These are phyloP conservation scores for Watsonalla binaria DNA, from an alignment of 2,888 invertebrate genomes.

Conservation along the genomic window DNA sequence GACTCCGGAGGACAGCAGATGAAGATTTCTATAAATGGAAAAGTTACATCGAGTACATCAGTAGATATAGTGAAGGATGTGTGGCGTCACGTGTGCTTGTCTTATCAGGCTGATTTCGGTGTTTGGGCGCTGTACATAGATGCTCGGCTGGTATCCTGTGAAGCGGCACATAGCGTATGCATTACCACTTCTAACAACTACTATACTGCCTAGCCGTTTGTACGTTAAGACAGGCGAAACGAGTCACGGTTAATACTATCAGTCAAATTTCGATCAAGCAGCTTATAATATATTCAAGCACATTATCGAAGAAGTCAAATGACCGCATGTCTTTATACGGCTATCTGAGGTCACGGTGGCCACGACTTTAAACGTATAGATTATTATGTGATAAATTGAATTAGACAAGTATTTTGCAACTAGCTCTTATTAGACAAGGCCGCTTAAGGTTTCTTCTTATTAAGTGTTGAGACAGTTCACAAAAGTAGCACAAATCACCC, in stretches of 20 bases:
- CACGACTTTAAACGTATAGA: constrained; percentile 35
- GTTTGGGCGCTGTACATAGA: constrained; percentile 81
- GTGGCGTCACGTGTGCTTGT: constrained; percentile 84
- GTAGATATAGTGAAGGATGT: constrained; percentile 61
- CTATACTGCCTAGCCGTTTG: neutral
- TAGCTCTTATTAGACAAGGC: constrained; percentile 38
- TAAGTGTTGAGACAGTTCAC: constrained; percentile 34
- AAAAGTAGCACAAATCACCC: constrained; percentile 30
- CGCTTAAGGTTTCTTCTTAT: constrained; percentile 24
- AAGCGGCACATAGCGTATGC: constrained; percentile 52
- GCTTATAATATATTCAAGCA: constrained; percentile 8
- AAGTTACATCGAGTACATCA: constrained; percentile 60
- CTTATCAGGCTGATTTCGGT: constrained; percentile 81
- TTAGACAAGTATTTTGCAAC: constrained; percentile 45
- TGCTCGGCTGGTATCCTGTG: constrained; percentile 69
- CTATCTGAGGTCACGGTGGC: constrained; percentile 27
- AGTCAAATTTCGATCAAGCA: neutral
- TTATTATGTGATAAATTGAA: constrained; percentile 42
- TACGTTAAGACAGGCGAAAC: neutral
- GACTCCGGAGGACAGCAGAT: constrained; percentile 75
- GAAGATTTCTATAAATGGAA: constrained; percentile 77
- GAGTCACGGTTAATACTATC: neutral
- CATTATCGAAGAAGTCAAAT: constrained; percentile 21
- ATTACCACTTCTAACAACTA: neutral
- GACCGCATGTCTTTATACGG: constrained; percentile 21